phyloP scores from a whole-genome alignment of 2,888 invertebrate species.

The Eledona agricola region DNA sequence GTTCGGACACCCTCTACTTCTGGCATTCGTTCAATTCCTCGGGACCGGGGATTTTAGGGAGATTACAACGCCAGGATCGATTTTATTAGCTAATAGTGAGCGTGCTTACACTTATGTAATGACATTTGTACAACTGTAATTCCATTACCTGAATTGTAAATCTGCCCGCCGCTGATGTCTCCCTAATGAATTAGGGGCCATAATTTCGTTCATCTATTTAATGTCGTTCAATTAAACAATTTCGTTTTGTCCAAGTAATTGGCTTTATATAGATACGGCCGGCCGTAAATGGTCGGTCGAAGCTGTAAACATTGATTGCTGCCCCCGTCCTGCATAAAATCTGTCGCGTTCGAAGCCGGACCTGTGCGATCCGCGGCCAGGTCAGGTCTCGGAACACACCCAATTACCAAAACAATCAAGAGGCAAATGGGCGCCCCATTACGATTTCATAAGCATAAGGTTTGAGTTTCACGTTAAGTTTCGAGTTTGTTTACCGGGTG shows the following conservation, averaged over 20 bases:
- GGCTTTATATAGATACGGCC: slow-evolving; percentile 35
- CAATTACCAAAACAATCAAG: slow-evolving; percentile 10
- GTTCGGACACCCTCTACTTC: slow-evolving; percentile 41
- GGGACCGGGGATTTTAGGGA: slow-evolving; percentile 54
- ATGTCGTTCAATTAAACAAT: slow-evolving; percentile 48
- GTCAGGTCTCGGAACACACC: slow-evolving; percentile 11
- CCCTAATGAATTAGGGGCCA: slow-evolving; percentile 55
- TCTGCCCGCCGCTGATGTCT: slow-evolving; percentile 57
- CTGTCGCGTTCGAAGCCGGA: slow-evolving; percentile 7
- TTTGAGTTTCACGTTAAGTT: slow-evolving; percentile 25
- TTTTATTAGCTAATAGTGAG: slow-evolving; percentile 62
- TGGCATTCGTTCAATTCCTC: slow-evolving; percentile 53
- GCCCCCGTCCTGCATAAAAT: slow-evolving; percentile 29
- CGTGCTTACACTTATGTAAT: slow-evolving; percentile 62
- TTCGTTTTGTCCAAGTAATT: slow-evolving; percentile 41
- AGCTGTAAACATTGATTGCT: slow-evolving; percentile 37
- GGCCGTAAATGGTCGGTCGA: slow-evolving; percentile 34
- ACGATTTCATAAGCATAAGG: slow-evolving; percentile 18
- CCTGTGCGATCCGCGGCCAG: neutral
- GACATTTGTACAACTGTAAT: slow-evolving; percentile 62
- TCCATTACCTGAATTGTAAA: slow-evolving; percentile 62
- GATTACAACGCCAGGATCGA: slow-evolving; percentile 58
- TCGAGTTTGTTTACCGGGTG: slow-evolving; percentile 33
- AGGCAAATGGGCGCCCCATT: slow-evolving; percentile 5
- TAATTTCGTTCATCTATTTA: slow-evolving; percentile 49